Conservation (phyloP, 2,888 invertebrate genomes). For the Dexiosoma caninum region DNA sequence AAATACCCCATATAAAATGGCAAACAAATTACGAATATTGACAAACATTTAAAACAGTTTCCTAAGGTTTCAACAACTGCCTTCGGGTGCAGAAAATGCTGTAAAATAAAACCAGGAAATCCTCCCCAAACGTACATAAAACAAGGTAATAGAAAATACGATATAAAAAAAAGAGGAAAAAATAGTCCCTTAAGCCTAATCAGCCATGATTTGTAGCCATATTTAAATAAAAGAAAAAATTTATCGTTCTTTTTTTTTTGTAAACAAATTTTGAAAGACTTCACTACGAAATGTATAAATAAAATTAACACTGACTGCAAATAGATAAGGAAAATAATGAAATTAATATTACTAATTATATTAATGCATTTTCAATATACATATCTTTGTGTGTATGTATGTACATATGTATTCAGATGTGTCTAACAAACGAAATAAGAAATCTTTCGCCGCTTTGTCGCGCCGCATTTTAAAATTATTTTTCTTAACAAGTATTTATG, state of each 20-base stretch:
- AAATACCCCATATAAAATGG: constrained; percentile 14
- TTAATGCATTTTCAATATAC: too few relatives aligned
- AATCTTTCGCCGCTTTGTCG: too few relatives aligned
- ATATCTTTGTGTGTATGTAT: too few relatives aligned
- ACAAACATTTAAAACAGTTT: constrained; percentile 36
- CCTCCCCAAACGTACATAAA: constrained; percentile 29
- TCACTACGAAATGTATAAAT: not conserved
- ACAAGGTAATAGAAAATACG: not conserved
- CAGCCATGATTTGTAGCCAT: constrained; percentile 36
- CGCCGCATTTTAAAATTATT: too few relatives aligned
- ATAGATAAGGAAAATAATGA: not conserved
- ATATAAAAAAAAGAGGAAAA: not conserved
- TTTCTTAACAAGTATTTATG: too few relatives aligned
- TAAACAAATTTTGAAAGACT: not conserved
- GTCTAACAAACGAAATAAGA: not conserved
- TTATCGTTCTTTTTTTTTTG: not conserved
- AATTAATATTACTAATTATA: too few relatives aligned
- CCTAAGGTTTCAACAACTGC: not conserved
- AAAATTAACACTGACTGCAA: not conserved
- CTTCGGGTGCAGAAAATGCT: not conserved
- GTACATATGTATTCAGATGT: too few relatives aligned
- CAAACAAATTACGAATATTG: constrained; percentile 56
- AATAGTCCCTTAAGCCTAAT: constrained; percentile 16
- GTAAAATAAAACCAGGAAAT: constrained; percentile 12
- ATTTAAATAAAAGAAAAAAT: not conserved